A percentile compares a stretch with the other conserved stretches of the same genome.
These are phyloP conservation scores for Lacerta viridis DNA, from an alignment of 2,797 vertebrate species.

Conservation along the genomic window DNA sequence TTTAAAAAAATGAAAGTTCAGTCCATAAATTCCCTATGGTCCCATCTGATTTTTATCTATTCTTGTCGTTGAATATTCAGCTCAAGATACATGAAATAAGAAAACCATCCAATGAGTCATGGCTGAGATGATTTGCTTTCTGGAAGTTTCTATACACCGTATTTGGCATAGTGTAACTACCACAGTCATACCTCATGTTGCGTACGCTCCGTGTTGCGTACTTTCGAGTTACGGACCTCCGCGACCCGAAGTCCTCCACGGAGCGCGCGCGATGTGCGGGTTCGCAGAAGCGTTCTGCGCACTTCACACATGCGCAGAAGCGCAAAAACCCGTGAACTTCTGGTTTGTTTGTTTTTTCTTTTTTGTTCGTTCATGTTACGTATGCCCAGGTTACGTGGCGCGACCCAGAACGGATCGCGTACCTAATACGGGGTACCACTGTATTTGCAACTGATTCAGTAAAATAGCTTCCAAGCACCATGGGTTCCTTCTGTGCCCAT, in stretches of 20 bases:
- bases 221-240: no score
- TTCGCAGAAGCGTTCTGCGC: no score
- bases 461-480: background rate
- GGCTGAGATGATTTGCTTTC: background rate
- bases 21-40: background rate
- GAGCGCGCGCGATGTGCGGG: no score
- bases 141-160: background rate
- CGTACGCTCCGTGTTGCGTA: no score
- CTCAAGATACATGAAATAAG: background rate
- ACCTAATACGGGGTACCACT: no score
- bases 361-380: no score
- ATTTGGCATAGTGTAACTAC: background rate
- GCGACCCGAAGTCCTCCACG: no score
- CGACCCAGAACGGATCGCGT: no score
- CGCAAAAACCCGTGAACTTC: no score
- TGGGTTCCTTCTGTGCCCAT: background rate
- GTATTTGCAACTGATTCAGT: background rate
- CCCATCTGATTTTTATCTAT: background rate
- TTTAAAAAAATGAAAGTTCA: background rate
- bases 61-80: background rate
- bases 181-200: background rate
- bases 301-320: no score
- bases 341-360: no score
- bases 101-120: background rate
- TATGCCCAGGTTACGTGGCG: no score